Evolutionary conservation across 1,140 invertebrate genomes (phyloP).

Genomic region (Drosophila sproati): DNA sequence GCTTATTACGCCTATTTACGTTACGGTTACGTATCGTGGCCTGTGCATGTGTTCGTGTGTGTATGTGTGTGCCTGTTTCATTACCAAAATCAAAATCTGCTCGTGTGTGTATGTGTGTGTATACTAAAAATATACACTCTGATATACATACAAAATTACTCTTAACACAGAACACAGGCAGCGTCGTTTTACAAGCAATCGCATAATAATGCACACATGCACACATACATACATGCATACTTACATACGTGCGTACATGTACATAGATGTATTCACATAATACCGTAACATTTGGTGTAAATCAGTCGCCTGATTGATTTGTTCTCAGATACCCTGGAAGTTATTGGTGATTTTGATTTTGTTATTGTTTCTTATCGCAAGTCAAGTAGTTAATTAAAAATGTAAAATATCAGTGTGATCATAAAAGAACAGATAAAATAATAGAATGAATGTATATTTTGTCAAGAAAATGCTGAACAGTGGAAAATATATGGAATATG

Average conservation of each 20-base stretch:
- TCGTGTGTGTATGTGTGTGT: slow-evolving; percentile 18
- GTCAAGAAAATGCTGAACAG: too few relatives aligned
- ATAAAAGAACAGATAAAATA: too few relatives aligned
- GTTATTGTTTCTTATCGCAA: too few relatives aligned
- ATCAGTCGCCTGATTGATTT: too few relatives aligned
- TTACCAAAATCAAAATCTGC: slow-evolving; percentile 42
- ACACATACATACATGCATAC: slow-evolving; percentile 17
- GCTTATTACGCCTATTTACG: slow-evolving; percentile 65
- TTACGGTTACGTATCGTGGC: slow-evolving; percentile 31
- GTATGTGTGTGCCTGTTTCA: slow-evolving; percentile 30
- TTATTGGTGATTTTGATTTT: too few relatives aligned
- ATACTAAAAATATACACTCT: slow-evolving; percentile 47
- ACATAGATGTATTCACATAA: slow-evolving; percentile 1
- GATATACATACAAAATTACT: slow-evolving; percentile 34
- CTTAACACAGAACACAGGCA: slow-evolving; percentile 8
- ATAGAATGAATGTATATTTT: too few relatives aligned
- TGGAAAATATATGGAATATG: too few relatives aligned
- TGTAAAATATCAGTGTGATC: too few relatives aligned
- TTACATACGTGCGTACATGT: slow-evolving; percentile 26
- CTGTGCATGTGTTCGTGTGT: neutral
- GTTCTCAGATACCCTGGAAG: too few relatives aligned
- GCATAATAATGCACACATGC: slow-evolving; percentile 35
- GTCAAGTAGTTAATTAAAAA: too few relatives aligned
- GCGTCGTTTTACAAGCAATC: slow-evolving; percentile 25
- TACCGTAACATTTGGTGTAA: too few relatives aligned